phyloP scores from a whole-genome alignment of 2,797 vertebrate species.

The Hippopotamyrus pictus region DNA sequence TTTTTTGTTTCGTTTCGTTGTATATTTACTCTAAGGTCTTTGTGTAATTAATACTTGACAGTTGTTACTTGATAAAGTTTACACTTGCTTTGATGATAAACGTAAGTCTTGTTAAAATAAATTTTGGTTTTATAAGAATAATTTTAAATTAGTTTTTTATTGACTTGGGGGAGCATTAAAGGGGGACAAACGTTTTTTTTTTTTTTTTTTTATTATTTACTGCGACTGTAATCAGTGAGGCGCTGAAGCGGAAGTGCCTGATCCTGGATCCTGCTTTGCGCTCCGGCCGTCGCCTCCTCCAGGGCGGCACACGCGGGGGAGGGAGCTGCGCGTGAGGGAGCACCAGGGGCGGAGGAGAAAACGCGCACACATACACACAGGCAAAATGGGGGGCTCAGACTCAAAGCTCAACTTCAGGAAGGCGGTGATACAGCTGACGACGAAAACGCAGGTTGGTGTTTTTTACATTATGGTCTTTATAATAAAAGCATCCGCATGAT shows the following conservation, averaged over 20 bases:
- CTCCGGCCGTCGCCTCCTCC: background rate
- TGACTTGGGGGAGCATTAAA: background rate
- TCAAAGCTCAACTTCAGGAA: constrained; percentile 76
- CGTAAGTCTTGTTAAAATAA: background rate
- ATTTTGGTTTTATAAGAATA: background rate
- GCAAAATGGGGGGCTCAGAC: constrained; percentile 64
- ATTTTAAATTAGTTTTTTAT: background rate
- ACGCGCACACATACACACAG: background rate
- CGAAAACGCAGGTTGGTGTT: constrained; percentile 55
- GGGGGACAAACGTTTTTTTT: background rate
- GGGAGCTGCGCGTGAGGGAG: constrained; percentile 32
- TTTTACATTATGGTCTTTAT: constrained; percentile 7
- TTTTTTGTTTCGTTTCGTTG: background rate
- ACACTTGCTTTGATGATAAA: background rate
- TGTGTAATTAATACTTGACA: background rate
- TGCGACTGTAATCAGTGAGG: background rate
- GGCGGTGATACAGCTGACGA: constrained; percentile 72
- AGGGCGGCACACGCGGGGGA: background rate
- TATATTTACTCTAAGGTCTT: background rate
- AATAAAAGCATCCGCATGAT: background rate
- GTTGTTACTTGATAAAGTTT: background rate
- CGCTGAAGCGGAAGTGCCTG: constrained; percentile 47
- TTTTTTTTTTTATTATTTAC: background rate
- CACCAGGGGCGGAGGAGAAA: constrained; percentile 8
- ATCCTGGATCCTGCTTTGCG: constrained; percentile 49